Percentiles rank a stretch among this genome's conserved stretches.
phyloP scores from a whole-genome alignment of 2,888 invertebrate species.

The Acanthosepion esculentum region DNA sequence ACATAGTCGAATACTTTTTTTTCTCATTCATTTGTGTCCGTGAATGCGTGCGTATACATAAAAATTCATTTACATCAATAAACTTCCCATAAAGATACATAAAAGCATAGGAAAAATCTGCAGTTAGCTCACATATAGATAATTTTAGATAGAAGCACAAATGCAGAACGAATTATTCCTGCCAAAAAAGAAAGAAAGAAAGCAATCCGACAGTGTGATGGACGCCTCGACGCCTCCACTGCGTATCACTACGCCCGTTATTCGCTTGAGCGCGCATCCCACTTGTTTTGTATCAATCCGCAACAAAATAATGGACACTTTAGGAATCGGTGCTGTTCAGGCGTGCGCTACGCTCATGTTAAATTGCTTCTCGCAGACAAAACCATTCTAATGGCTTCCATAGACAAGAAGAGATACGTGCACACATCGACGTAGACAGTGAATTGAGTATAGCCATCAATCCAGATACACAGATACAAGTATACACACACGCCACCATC shows the following conservation, averaged over 20 bases:
- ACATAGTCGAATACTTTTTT: not conserved
- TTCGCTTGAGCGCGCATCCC: constrained; percentile 17
- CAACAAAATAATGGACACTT: constrained; percentile 33
- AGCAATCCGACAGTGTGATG: not conserved
- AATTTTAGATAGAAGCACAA: not conserved
- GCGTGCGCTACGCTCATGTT: not conserved
- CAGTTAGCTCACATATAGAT: not conserved
- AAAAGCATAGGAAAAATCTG: not conserved
- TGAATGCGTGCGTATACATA: not conserved
- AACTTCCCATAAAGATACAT: not conserved
- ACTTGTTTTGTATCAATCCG: constrained; percentile 33
- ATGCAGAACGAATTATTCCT: not conserved
- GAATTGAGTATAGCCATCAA: not conserved
- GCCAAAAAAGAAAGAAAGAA: not conserved
- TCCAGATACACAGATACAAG: not conserved
- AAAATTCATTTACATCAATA: not conserved
- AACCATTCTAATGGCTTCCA: constrained; percentile 33
- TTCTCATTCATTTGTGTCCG: not conserved
- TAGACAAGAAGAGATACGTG: not conserved
- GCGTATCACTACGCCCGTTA: not conserved
- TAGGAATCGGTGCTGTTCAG: not conserved
- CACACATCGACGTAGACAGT: not conserved
- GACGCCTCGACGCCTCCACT: constrained; percentile 5
- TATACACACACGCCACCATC: not conserved
- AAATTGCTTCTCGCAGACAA: not conserved